Percentiles rank a stretch among this genome's conserved stretches.
Evolutionary conservation across 2,113 vertebrate species (phyloP).

Genomic region (Solea solea): DNA sequence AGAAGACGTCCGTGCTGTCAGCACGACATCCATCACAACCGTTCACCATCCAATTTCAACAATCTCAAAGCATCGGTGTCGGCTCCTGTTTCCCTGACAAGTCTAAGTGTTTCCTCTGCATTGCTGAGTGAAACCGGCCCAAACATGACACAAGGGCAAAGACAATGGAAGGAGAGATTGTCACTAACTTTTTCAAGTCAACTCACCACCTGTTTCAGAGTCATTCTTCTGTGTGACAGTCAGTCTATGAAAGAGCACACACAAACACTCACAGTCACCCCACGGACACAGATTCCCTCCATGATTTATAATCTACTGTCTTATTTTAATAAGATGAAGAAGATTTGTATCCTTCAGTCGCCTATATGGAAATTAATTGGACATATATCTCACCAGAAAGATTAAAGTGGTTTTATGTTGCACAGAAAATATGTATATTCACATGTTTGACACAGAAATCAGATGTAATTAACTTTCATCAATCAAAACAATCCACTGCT

Average conservation of each 20-base stretch:
- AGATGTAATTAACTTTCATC: not conserved
- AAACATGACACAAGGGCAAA: conserved; percentile 27
- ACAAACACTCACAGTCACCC: conserved; percentile 8
- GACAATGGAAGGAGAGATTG: conserved; percentile 38
- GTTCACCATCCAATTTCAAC: conserved; percentile 53
- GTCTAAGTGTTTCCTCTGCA: conserved; percentile 25
- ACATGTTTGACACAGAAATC: not conserved
- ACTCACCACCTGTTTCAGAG: conserved; percentile 51
- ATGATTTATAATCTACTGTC: conserved; percentile 14
- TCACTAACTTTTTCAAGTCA: conserved; percentile 35
- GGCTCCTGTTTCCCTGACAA: conserved; percentile 17
- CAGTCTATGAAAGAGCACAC: conserved; percentile 38
- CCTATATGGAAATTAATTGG: not conserved
- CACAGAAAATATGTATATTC: not conserved
- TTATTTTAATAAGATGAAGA: not conserved
- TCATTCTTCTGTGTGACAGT: conserved; percentile 37
- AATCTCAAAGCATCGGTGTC: conserved; percentile 40
- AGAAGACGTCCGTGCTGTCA: conserved; percentile 22
- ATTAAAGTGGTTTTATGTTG: not conserved
- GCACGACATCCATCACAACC: conserved; percentile 26
- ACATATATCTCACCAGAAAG: not conserved
- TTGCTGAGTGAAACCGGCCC: conserved; percentile 19
- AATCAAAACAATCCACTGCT: conserved; percentile 7
- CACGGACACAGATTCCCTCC: not conserved
- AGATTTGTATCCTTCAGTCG: not conserved